These are phyloP conservation scores for Planiliza haematocheilus DNA, from an alignment of 2,113 vertebrate genomes.

Conservation along the genomic window DNA sequence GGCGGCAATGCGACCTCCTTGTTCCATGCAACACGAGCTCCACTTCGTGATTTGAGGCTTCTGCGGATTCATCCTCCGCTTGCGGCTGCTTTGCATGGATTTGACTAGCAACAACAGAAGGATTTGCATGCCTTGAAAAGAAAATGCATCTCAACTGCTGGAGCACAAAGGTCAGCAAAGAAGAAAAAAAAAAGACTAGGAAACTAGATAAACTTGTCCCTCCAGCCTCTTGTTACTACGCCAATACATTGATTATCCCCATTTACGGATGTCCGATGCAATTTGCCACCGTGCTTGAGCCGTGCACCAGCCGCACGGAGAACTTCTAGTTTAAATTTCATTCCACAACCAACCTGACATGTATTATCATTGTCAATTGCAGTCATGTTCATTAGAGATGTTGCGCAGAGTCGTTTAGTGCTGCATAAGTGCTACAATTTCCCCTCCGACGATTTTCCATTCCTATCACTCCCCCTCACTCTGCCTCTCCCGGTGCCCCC, in stretches of 20 bases:
- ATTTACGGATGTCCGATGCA: conserved; percentile 22
- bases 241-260: conserved; percentile 49
- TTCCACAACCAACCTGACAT: conserved; percentile 10
- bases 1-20: conserved; percentile 48
- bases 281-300: conserved; percentile 19
- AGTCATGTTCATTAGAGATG: conserved; percentile 14
- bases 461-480: not conserved
- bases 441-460: conserved; percentile 20
- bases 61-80: conserved; percentile 49
- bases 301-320: not conserved
- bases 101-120: conserved; percentile 62
- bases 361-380: not conserved
- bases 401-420: not conserved
- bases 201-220: conserved; percentile 33
- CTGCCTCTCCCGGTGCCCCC: conserved; percentile 6
- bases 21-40: conserved; percentile 27
- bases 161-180: conserved; percentile 42
- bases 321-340: conserved; percentile 9
- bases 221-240: conserved; percentile 18
- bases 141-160: conserved; percentile 41
- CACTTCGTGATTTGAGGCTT: conserved; percentile 46
- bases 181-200: conserved; percentile 20
- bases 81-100: conserved; percentile 72
- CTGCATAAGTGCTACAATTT: conserved; percentile 11
- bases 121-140: conserved; percentile 73